Base-by-base conservation (phyloP, 2,797 vertebrate species). In the Neosilurus hyrtlii region DNA sequence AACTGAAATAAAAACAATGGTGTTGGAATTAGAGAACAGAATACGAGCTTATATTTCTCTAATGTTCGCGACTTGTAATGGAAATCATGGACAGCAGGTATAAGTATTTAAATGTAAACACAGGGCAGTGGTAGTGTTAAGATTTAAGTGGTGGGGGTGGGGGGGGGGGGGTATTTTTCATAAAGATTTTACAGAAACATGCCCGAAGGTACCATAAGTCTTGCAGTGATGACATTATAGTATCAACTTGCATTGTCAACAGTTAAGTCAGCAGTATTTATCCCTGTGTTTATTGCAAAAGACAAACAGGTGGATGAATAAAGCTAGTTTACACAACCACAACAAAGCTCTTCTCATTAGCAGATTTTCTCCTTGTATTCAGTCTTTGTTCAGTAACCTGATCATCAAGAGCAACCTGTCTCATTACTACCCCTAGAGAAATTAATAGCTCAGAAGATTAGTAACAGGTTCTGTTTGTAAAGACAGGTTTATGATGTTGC, bases 301-400 rank as follows among this genome's bases (percentile, higher is more conserved):
- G 18, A 54, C 24, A 78, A 70, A 62, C 52, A 35, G 26, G 16
- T 59, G 26, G 52, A 77, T 71, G 24, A 61, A 83, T 30, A 37
- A 9, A 63, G 52, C 66, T 43, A 37, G 30, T 59, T 61, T 43
- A 43, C 16, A 30, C 15, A 11, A 52, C 66, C 54, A 59, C 49
- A 65, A 80, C 85, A 86, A 9, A 80, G 73, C 59, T 24, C 63
- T 83, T 15, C 18, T 61, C 49, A 30, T 75, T 77, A 82, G 35
- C 68, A 73, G 66, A 82, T 71, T 79, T 43, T 49, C 51, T 37
- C 1, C 51, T 71, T 81, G 61, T 54, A 26, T 43, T 80, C 3
- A 52, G 43, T n/a, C 57, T 85, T 56, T 74, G 67, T 82, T 83
- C 74, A 70, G 78, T 66, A 83, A 75, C 75, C 63, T 52, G 70